Conservation (phyloP, 2,797 vertebrate species). For the Nothura maculosa region DNA sequence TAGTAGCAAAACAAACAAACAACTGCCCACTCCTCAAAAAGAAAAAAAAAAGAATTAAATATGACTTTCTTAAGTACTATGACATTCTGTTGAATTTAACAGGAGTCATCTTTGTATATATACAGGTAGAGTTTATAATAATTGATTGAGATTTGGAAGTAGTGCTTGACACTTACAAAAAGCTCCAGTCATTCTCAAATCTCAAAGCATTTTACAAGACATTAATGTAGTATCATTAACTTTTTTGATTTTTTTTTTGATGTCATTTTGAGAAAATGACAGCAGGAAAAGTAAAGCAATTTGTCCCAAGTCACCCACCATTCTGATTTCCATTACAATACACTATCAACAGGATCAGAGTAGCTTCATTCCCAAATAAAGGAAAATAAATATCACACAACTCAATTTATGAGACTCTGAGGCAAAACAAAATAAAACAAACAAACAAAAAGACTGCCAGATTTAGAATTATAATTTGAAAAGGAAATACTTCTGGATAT, state of each 20-base stretch:
- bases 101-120: neutral
- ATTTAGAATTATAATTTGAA: neutral
- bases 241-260: too few relatives aligned
- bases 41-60: neutral
- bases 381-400: neutral
- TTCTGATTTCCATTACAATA: neutral
- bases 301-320: neutral
- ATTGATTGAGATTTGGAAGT: neutral
- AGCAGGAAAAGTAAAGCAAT: neutral
- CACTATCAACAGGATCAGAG: neutral
- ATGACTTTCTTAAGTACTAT: neutral
- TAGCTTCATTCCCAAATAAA: neutral
- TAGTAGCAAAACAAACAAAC: neutral
- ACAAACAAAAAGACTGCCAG: neutral
- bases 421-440: neutral
- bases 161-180: constrained; percentile 1
- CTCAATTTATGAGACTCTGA: neutral
- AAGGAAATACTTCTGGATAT: neutral
- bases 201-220: neutral
- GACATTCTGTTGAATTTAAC: neutral
- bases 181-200: neutral
- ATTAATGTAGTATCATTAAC: neutral
- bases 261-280: neutral
- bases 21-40: neutral
- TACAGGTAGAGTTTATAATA: neutral